Conservation (phyloP, 2,797 vertebrate genomes). For the Platalea minor region DNA sequence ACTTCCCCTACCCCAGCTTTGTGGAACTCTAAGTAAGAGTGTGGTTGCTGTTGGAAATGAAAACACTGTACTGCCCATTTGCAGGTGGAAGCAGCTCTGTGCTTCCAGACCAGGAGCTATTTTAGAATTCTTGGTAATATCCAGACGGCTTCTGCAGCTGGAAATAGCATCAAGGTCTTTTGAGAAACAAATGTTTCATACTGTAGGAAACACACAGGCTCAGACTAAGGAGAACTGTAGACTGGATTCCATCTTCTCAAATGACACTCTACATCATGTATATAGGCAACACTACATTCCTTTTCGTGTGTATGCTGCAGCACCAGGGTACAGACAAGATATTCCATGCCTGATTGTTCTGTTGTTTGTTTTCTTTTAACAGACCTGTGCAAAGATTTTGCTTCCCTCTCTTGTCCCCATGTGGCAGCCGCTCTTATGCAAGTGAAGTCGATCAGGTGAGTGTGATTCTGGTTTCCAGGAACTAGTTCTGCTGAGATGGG, state of each 20-base stretch:
- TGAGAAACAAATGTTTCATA: background rate
- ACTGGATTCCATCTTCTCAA: background rate
- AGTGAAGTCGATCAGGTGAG: constrained; percentile 70
- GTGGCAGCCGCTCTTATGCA: constrained; percentile 51
- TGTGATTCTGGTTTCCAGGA: constrained; percentile 14
- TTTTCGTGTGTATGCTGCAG: background rate
- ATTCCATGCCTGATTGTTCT: background rate
- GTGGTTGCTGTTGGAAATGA: background rate
- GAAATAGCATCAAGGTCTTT: constrained; percentile 27
- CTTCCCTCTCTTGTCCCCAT: background rate
- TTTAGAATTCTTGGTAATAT: constrained; percentile 1
- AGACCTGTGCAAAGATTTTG: constrained; percentile 50
- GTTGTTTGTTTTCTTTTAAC: background rate
- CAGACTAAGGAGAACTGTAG: background rate
- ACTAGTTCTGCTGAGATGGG: background rate
- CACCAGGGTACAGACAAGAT: background rate
- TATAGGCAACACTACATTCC: background rate
- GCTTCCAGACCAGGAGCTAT: background rate
- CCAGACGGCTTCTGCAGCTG: background rate
- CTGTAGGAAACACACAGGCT: background rate
- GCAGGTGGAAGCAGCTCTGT: background rate
- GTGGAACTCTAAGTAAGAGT: background rate
- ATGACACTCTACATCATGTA: background rate
- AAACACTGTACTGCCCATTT: background rate
- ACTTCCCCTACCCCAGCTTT: background rate